Base-by-base conservation (phyloP, 2,888 invertebrate genomes). In the Drosophila mimetica region DNA sequence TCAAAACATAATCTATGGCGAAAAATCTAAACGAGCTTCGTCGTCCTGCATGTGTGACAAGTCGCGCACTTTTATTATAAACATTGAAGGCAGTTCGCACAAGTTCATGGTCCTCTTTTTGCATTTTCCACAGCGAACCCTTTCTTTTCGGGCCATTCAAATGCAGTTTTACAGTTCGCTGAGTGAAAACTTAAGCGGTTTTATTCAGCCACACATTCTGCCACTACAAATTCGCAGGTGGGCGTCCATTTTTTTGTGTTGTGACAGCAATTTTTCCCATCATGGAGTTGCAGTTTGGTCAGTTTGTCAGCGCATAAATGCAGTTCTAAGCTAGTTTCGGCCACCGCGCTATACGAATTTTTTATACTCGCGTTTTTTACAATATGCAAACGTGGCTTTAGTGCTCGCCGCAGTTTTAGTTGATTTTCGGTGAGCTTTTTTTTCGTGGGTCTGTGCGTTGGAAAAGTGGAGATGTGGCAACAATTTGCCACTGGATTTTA, bases 181-280 rank as follows among this genome's bases (percentile, higher is more conserved):
- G 83, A 72, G 73, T 87, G 76, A 85, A 86, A 85, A 79, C 85
- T 81, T 79, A 87, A 86, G 85, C 79, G 85, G 85, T 85, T 84
- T 78, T 76, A 52, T 71, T 69, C 69, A 54, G 51, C 34, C 51
- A 46, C 61, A 32, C 59, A 57, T 57, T 36, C 64, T 47, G 7
- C 25, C n/a, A 9, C 25, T 44, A 28, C 25, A 25, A 25, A 44
- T 1, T 44, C 53, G 52, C 70, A 60, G 37, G 41, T 69, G 57
- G 30, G 22, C n/a, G 22, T 22, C 46, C 71, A 66, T 1, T 16
- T 61, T 83, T 79, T 81, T 81, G 60, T 86, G 86, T 82, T 86
- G 78, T 84, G 78, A 80, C 81, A 80, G 84, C 84, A 86, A 74
- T 70, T 83, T 81, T 73, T 69, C 52, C 73, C 77, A 80, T 79